Evolutionary conservation across 1,140 invertebrate genomes (phyloP).

Genomic region (Thrips palmi): DNA sequence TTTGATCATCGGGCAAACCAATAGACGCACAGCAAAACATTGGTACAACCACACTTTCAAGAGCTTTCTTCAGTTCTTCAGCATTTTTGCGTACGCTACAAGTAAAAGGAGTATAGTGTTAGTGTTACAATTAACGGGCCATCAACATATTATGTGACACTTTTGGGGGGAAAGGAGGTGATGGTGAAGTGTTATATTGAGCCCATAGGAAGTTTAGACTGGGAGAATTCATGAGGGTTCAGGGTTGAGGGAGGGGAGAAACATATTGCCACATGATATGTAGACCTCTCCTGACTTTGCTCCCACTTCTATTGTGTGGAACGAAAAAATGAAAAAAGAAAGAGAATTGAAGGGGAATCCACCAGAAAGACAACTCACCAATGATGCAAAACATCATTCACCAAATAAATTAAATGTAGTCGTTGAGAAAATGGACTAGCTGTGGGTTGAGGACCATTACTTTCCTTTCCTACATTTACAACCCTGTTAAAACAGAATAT

Average conservation of each 20-base stretch:
- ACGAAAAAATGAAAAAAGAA: slow-evolving; percentile 2
- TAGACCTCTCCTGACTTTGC: too few species aligned
- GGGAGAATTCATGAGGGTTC: too few species aligned
- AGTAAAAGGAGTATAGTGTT: too few species aligned
- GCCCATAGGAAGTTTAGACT: too few species aligned
- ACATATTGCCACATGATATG: too few species aligned
- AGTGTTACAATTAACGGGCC: too few species aligned
- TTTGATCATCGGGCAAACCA: slow-evolving; percentile 68
- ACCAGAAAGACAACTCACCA: slow-evolving; percentile 49
- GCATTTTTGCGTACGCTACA: slow-evolving; percentile 84
- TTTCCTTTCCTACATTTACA: background rate
- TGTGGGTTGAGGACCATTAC: slow-evolving; percentile 30
- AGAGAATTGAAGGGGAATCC: background rate
- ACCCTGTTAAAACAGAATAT: slow-evolving; percentile 1
- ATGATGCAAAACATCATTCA: slow-evolving; percentile 94
- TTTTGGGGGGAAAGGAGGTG: too few species aligned
- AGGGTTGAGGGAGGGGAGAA: too few species aligned
- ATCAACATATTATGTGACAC: too few species aligned
- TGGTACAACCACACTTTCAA: slow-evolving; percentile 86
- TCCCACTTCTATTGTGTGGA: too few species aligned
- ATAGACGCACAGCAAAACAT: slow-evolving; percentile 81
- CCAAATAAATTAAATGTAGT: slow-evolving; percentile 91
- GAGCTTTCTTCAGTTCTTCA: slow-evolving; percentile 71
- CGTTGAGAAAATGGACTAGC: slow-evolving; percentile 74
- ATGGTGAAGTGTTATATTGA: too few species aligned